Percentiles rank a stretch among this genome's conserved stretches.
Evolutionary conservation across 2,797 vertebrate genomes (phyloP).

Genomic region (Lacerta agilis): DNA sequence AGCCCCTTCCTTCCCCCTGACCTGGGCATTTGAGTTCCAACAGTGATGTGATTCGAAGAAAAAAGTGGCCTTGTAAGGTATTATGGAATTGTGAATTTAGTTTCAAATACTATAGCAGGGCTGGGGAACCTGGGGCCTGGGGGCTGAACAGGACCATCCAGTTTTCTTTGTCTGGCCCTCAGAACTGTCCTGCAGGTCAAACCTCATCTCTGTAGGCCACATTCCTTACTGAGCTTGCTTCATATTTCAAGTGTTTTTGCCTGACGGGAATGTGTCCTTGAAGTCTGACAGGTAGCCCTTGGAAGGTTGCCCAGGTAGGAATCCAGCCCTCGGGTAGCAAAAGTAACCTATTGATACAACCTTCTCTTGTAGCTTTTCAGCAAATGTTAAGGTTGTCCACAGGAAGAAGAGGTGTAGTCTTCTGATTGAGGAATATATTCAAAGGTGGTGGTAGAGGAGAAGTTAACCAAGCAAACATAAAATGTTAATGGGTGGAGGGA

Average conservation of each 20-base stretch:
- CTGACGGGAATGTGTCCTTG: too few species aligned
- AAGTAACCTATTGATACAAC: neutral
- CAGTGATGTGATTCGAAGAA: neutral
- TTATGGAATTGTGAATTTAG: conserved; percentile 1
- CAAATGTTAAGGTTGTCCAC: neutral
- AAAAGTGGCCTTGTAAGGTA: neutral
- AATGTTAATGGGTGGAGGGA: neutral
- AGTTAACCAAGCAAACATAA: neutral
- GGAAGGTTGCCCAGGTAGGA: too few species aligned
- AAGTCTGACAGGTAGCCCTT: too few species aligned
- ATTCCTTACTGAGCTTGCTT: too few species aligned
- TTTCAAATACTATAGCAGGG: conserved; percentile 23
- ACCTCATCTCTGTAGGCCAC: too few species aligned
- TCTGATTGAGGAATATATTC: neutral
- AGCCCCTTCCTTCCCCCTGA: neutral
- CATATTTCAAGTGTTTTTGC: too few species aligned
- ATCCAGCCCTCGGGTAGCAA: too few species aligned
- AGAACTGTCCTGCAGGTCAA: too few species aligned
- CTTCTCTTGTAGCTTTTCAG: neutral
- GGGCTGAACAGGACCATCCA: too few species aligned
- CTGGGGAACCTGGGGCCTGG: too few species aligned
- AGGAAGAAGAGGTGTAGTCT: neutral
- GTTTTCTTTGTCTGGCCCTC: too few species aligned
- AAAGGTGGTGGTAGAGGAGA: neutral
- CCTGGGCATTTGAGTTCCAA: neutral